These are phyloP conservation scores for Momotus momota DNA, from an alignment of 2,797 vertebrate genomes.

Conservation along the genomic window DNA sequence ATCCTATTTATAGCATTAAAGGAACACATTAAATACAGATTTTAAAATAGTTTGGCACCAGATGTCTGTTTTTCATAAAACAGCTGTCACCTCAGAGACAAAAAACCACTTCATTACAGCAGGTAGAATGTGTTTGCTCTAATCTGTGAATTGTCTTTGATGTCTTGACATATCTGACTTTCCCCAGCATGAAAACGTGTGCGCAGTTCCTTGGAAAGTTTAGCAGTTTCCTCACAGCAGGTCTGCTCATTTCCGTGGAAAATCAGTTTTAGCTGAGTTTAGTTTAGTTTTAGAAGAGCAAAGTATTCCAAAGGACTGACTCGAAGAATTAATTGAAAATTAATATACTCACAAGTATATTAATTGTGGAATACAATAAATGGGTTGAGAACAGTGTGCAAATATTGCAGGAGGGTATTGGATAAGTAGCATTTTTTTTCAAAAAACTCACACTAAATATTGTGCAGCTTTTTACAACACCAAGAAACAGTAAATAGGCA, in stretches of 20 bases:
- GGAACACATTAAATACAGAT: not conserved
- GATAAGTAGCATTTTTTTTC: not conserved
- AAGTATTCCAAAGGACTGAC: not conserved
- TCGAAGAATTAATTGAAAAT: accelerated
- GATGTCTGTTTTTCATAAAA: not conserved
- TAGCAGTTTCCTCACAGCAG: not conserved
- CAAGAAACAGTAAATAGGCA: not conserved
- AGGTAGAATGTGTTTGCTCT: not conserved
- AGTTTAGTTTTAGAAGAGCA: not conserved
- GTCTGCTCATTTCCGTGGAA: not conserved
- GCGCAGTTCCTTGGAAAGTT: not conserved
- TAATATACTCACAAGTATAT: not conserved
- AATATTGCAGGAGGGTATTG: not conserved
- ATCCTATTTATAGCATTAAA: not conserved
- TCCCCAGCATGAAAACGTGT: not conserved
- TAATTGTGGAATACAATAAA: not conserved
- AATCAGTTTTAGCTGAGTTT: not conserved
- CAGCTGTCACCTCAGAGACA: not conserved
- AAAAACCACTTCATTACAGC: not conserved
- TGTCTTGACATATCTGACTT: not conserved
- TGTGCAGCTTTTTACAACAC: not conserved
- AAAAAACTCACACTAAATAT: not conserved
- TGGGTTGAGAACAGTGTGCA: not conserved
- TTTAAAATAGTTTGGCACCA: not conserved
- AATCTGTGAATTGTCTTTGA: not conserved